These are phyloP conservation scores for Tylochromis polylepis DNA, from an alignment of 2,113 vertebrate species.

Conservation along the genomic window DNA sequence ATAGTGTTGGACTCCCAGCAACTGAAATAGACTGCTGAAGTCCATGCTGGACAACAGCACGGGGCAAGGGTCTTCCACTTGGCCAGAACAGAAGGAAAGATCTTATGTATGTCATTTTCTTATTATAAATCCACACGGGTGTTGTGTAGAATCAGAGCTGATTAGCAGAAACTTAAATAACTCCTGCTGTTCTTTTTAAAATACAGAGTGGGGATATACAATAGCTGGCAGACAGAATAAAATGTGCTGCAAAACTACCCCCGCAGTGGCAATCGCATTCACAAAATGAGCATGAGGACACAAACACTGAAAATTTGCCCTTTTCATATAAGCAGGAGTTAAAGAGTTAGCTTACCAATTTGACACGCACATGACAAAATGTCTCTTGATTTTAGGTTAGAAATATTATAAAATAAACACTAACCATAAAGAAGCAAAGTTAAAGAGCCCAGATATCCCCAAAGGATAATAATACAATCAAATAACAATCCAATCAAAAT, in stretches of 20 bases:
- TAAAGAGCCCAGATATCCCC: background rate
- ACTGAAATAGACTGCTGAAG: conserved; percentile 46
- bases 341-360: accelerated
- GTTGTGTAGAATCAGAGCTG: background rate
- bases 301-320: background rate
- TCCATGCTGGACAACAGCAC: conserved; percentile 48
- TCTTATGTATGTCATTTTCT: conserved; percentile 3
- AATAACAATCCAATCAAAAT: background rate
- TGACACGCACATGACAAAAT: background rate
- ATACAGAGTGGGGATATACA: background rate
- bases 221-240: background rate
- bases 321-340: background rate
- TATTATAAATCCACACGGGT: conserved; percentile 1
- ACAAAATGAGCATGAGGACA: background rate
- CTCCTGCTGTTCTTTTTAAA: conserved; percentile 14
- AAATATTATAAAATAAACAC: background rate
- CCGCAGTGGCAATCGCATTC: background rate
- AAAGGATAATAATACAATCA: background rate
- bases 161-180: conserved; percentile 15
- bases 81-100: background rate
- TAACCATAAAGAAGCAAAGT: background rate
- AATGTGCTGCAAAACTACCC: background rate
- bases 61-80: conserved; percentile 31
- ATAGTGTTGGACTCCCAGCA: conserved; percentile 31
- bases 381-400: background rate